Base-by-base conservation (phyloP, 2,113 vertebrate genomes). In the Plestiodon gilberti region DNA sequence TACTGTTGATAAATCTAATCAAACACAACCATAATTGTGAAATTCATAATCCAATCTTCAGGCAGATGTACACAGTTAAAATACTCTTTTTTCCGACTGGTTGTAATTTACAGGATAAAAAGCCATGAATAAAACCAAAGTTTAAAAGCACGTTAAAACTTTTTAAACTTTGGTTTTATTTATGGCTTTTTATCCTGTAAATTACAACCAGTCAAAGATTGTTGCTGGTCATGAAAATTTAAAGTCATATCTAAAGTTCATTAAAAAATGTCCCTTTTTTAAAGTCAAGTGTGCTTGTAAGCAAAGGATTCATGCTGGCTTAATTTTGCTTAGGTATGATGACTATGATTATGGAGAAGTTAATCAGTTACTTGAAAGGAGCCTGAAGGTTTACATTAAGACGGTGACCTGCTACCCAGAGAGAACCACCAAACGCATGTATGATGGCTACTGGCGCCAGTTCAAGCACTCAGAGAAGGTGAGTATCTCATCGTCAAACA, bases 401-500 rank as follows among this genome's bases (percentile, higher is more conserved):
- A 98, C 97, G n/a, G 97, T 98, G 93, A 96, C 97, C 92, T 98
- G 97, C 96, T 98, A 98, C 89, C 97, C 97, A 3, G 97, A 98
- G 93, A 96, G 97, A 92, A 97, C 97, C 62, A 98, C 97, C 69
- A 97, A 97, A 83, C 97, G 97, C 94, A 97, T 98, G 97, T 98
- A 98, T 15, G 97, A 98, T 15, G 96, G 97, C 79, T 98, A 97
- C 91, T 98, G 97, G 97, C 95, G 95, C 18, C 97, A 98, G 93
- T 98, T 98, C 96, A 97, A 97, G 90, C 97, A 98, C 96, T 98
- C 97, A 1, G 97, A 98, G 93, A 98, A 98, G 96, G 97, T 98
- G 65, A 0, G 84, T 87, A 14, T 71, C 82, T 84, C 84, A 70
- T 14, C 77, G 69, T 57, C 28, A 55, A 3, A n/a, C 8, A 1